Evolutionary conservation across 2,113 vertebrate genomes (phyloP).

Genomic region (Colius striatus): DNA sequence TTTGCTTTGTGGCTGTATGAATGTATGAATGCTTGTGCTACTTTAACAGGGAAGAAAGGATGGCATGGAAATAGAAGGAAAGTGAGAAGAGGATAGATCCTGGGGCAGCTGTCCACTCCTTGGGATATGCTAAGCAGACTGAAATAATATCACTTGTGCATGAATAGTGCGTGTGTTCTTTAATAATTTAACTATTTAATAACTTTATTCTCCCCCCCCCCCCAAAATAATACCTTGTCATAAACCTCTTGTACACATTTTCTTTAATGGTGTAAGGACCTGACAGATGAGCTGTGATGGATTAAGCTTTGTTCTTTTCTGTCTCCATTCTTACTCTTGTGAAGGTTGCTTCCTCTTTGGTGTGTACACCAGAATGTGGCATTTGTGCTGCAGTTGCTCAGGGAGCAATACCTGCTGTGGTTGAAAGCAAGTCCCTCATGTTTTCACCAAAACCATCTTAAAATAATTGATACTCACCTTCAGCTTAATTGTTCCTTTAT

Average conservation of each 20-base stretch:
- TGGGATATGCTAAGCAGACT: neutral
- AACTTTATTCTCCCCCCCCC: neutral
- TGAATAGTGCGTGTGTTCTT: neutral
- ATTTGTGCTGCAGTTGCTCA: no score
- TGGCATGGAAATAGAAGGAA: neutral
- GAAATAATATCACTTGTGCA: neutral
- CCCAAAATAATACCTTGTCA: neutral
- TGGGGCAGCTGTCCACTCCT: neutral
- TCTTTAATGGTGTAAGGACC: no score
- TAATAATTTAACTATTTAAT: neutral
- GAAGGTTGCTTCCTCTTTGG: no score
- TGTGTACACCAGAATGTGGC: no score
- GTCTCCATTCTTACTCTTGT: no score
- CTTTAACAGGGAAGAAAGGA: neutral
- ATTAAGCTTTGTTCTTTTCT: no score
- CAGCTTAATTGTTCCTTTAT: no score
- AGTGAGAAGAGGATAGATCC: neutral
- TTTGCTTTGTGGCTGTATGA: neutral
- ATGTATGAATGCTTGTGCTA: neutral
- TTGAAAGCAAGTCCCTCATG: no score
- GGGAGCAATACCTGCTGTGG: no score
- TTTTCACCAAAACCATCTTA: no score
- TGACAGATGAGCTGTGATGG: no score
- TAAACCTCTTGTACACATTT: neutral
- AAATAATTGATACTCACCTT: no score